Evolutionary conservation across 1,140 invertebrate genomes (phyloP).

Genomic region (Elysia chlorotica): DNA sequence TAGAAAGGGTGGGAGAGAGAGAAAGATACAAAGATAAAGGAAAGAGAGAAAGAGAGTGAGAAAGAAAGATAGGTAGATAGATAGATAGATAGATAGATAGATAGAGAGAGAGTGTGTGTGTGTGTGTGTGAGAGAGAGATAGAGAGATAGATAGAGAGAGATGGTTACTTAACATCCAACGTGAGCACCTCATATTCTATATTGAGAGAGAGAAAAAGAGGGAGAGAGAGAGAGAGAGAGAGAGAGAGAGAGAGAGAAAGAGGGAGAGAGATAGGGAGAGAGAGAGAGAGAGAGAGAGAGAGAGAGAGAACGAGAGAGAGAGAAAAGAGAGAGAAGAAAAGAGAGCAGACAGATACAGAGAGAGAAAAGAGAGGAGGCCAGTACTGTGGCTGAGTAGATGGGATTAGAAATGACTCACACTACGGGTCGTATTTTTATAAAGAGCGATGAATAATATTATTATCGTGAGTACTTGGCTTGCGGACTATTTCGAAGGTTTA

Average conservation of each 20-base stretch:
- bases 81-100: not conserved
- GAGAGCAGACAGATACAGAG: not conserved
- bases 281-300: not conserved
- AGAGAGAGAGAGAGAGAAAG: not conserved
- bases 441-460: too few species aligned
- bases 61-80: not conserved
- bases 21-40: not conserved
- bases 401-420: too few species aligned
- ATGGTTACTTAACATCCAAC: too few species aligned
- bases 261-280: not conserved
- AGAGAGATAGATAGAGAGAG: not conserved
- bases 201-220: too few species aligned
- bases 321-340: not conserved
- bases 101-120: not conserved
- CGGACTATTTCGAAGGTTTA: too few species aligned
- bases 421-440: too few species aligned
- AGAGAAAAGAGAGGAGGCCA: too few species aligned
- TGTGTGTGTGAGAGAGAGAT: not conserved
- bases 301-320: too few species aligned
- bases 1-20: too few species aligned
- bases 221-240: not conserved
- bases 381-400: not conserved
- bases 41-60: not conserved
- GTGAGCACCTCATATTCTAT: too few species aligned
- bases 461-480: too few species aligned